phyloP scores from a whole-genome alignment of 2,113 vertebrate genomes.

The Diadophis punctatus region DNA sequence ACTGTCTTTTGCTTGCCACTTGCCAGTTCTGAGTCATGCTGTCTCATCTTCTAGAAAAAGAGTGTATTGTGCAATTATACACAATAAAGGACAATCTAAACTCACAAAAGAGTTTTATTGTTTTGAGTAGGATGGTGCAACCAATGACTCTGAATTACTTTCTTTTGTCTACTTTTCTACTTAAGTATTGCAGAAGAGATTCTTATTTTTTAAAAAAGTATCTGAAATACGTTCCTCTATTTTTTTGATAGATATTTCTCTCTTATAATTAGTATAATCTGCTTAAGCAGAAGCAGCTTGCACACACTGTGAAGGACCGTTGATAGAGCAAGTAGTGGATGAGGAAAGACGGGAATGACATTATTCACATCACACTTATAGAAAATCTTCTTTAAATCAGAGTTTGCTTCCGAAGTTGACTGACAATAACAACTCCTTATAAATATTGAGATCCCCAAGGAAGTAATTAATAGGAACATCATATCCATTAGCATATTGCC shows the following conservation, averaged over 20 bases:
- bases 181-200: neutral
- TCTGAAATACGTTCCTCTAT: neutral
- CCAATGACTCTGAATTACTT: neutral
- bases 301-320: neutral
- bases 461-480: conserved; percentile 34
- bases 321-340: neutral
- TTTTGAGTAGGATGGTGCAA: conserved; percentile 33
- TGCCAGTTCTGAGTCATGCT: neutral
- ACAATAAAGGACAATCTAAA: conserved; percentile 16
- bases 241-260: neutral
- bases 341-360: neutral
- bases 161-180: neutral
- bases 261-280: neutral
- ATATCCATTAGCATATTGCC: conserved; percentile 28
- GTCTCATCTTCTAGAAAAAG: neutral
- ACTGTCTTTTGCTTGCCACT: neutral
- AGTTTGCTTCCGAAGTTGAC: conserved; percentile 35
- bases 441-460: conserved; percentile 41
- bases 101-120: neutral
- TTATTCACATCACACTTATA: conserved; percentile 42
- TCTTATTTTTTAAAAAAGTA: neutral
- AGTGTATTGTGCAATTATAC: neutral
- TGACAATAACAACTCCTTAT: conserved; percentile 32
- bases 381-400: conserved; percentile 30
- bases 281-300: neutral